phyloP scores from a whole-genome alignment of 2,888 invertebrate genomes.

The Thymelicus acteon region DNA sequence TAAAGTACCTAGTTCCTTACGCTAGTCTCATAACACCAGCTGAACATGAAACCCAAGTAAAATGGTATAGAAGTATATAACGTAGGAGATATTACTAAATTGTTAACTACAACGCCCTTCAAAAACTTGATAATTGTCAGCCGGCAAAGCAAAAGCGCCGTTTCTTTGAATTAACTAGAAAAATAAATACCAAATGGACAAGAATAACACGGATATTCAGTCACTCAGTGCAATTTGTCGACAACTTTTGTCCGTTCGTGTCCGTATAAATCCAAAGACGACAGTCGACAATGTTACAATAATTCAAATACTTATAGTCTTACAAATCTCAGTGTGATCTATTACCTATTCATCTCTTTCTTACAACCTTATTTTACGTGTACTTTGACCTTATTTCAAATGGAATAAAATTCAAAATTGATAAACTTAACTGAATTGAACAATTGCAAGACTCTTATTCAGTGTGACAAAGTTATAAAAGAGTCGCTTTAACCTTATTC shows the following conservation, averaged over 20 bases:
- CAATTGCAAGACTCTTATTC: not conserved
- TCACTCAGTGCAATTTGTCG: constrained; percentile 29
- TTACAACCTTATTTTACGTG: constrained; percentile 3
- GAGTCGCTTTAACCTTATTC: not conserved
- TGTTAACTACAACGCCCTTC: too few species aligned
- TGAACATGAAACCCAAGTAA: too few species aligned
- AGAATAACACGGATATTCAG: constrained; percentile 6
- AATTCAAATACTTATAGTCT: constrained; percentile 28
- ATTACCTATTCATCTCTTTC: constrained; percentile 18
- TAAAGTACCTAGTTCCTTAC: too few species aligned
- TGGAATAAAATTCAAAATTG: constrained; percentile 10
- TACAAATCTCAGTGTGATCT: constrained; percentile 22
- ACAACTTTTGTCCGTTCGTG: constrained; percentile 13
- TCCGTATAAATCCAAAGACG: constrained; percentile 18
- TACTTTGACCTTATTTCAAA: not conserved
- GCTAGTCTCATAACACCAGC: too few species aligned
- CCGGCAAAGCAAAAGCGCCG: too few species aligned
- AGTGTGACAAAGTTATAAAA: not conserved
- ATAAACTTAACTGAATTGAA: not conserved
- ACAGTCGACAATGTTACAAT: constrained; percentile 15
- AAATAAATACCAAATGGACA: not conserved
- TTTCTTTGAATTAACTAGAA: too few species aligned
- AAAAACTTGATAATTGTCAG: too few species aligned
- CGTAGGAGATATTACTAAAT: too few species aligned
- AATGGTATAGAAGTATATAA: too few species aligned